Evolutionary conservation across 2,797 vertebrate genomes (phyloP).

Genomic region (Sebastes hubbsi): DNA sequence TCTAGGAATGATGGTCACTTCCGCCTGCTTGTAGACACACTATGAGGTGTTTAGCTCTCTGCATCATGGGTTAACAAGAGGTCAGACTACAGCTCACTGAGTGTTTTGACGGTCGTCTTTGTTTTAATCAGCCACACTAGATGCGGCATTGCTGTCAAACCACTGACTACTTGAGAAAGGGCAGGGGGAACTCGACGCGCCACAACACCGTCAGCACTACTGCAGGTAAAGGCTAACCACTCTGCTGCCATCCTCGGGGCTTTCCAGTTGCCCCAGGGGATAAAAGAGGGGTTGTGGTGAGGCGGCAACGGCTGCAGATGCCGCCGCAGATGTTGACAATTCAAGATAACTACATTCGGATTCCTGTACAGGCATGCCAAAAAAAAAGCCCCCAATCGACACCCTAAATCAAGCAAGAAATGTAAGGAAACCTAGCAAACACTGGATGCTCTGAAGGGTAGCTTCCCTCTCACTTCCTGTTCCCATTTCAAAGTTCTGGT

Average conservation of each 20-base stretch:
- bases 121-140: slow-evolving; percentile 16
- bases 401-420: slow-evolving; percentile 29
- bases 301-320: slow-evolving; percentile 37
- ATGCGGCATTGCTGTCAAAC: slow-evolving; percentile 17
- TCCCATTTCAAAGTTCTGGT: slow-evolving; percentile 25
- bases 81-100: slow-evolving; percentile 6
- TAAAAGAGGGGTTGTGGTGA: slow-evolving; percentile 38
- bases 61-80: slow-evolving; percentile 17
- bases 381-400: slow-evolving; percentile 23
- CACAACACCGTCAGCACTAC: slow-evolving; percentile 60
- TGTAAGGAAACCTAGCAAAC: neutral
- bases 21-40: slow-evolving; percentile 2
- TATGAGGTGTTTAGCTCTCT: neutral
- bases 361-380: slow-evolving; percentile 34
- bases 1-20: slow-evolving; percentile 7
- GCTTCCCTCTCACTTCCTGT: slow-evolving; percentile 42
- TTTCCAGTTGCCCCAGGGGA: slow-evolving; percentile 69
- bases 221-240: slow-evolving; percentile 65
- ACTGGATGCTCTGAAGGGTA: neutral
- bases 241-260: slow-evolving; percentile 52
- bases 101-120: neutral
- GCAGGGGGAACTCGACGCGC: slow-evolving; percentile 57
- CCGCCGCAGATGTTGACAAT: slow-evolving; percentile 21
- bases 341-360: slow-evolving; percentile 55
- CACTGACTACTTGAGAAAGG: slow-evolving; percentile 50